Percentiles rank a stretch among this genome's conserved stretches.
Evolutionary conservation across 37 sponge, comb jelly and placozoan species (phyloP).

Genomic region (Axinella damicornis): DNA sequence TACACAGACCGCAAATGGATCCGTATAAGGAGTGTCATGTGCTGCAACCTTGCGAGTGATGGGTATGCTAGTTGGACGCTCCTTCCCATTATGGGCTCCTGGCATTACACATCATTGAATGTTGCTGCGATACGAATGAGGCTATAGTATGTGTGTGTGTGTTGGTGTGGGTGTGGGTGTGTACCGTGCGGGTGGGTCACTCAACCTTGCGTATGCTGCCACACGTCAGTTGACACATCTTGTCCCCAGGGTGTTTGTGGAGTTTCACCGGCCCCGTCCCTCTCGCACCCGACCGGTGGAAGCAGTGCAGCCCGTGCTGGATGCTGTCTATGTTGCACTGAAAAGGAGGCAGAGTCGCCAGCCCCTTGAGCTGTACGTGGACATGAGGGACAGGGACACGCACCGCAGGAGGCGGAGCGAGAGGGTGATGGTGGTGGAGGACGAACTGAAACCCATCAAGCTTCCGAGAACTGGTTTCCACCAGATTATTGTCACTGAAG

Average conservation of each 20-base stretch:
- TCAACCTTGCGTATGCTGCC: not conserved
- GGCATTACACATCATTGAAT: too few species aligned
- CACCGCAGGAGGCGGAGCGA: too few species aligned
- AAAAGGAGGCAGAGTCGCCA: conserved; percentile 25
- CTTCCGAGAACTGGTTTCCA: conserved; percentile 50
- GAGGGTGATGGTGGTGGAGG: not conserved
- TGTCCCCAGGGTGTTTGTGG: conserved; percentile 55
- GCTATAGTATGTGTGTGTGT: too few species aligned
- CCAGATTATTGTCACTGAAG: conserved; percentile 64
- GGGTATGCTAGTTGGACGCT: too few species aligned
- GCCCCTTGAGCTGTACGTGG: too few species aligned
- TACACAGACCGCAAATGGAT: too few species aligned
- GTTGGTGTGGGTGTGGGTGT: too few species aligned
- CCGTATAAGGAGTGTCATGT: too few species aligned
- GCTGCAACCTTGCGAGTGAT: too few species aligned
- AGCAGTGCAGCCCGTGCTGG: conserved; percentile 24
- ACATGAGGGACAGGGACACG: too few species aligned
- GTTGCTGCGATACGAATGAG: too few species aligned
- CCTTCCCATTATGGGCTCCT: too few species aligned
- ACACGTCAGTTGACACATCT: not conserved
- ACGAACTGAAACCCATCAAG: conserved; percentile 3
- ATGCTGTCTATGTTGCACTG: conserved; percentile 67
- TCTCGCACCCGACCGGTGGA: not conserved
- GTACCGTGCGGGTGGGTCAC: not conserved
- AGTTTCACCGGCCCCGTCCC: conserved; percentile 53